phyloP scores from a whole-genome alignment of 1,140 invertebrate genomes.

The Heliconius eleuchia region DNA sequence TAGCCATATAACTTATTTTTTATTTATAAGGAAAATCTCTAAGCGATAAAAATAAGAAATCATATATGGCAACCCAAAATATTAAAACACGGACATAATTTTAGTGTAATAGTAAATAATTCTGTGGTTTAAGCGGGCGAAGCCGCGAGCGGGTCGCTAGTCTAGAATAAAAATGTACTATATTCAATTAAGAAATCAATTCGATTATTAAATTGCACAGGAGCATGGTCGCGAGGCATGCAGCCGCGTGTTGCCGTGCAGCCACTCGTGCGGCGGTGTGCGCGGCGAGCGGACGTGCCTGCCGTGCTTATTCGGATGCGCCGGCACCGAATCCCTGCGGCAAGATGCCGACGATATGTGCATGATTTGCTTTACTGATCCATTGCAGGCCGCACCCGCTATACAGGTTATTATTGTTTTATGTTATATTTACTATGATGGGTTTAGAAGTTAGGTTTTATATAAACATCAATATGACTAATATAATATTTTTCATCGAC shows the following conservation, averaged over 20 bases:
- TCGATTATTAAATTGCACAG: constrained; percentile 66
- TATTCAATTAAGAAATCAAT: constrained; percentile 26
- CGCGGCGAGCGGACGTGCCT: constrained; percentile 91
- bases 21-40: too few relatives aligned
- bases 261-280: constrained; percentile 96
- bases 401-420: constrained; percentile 84
- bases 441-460: too few relatives aligned
- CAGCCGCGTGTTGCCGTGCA: constrained; percentile 90
- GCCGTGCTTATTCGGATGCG: constrained; percentile 94
- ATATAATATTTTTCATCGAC: too few relatives aligned
- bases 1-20: too few relatives aligned
- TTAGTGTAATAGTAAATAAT: too few relatives aligned
- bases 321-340: constrained; percentile 83
- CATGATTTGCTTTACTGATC: constrained; percentile 99
- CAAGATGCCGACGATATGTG: constrained; percentile 99
- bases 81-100: too few relatives aligned
- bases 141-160: too few relatives aligned
- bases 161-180: too few relatives aligned
- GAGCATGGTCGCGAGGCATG: constrained; percentile 94
- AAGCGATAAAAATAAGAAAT: too few relatives aligned
- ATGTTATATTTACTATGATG: not conserved
- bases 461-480: too few relatives aligned
- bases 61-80: too few relatives aligned
- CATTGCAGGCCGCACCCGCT: constrained; percentile 96
- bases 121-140: too few relatives aligned